Percentiles rank a stretch among this genome's conserved stretches.
phyloP scores from a whole-genome alignment of 2,797 vertebrate species.

The Squalus acanthias region DNA sequence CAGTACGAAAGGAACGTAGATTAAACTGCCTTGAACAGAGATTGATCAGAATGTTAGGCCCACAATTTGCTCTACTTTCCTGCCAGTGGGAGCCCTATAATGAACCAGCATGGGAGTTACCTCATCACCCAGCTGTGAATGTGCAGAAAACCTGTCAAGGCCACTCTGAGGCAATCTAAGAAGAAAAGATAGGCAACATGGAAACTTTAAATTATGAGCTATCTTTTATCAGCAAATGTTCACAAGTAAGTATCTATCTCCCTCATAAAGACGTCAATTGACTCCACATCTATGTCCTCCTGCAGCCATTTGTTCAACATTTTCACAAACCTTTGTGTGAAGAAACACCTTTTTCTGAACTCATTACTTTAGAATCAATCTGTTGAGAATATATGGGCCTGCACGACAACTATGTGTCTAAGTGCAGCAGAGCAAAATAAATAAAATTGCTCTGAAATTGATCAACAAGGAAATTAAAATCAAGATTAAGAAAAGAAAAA shows the following conservation, averaged over 20 bases:
- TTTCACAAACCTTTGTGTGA: no score
- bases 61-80: background rate
- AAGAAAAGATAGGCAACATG: background rate
- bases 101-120: background rate
- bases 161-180: background rate
- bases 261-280: no score
- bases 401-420: no score
- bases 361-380: no score
- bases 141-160: background rate
- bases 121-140: background rate
- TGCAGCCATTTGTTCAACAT: no score
- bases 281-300: no score
- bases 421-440: no score
- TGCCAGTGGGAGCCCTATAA: background rate
- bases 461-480: no score
- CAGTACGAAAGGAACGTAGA: background rate
- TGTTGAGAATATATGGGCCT: no score
- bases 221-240: background rate
- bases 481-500: no score
- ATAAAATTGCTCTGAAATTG: no score
- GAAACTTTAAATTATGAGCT: background rate
- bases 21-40: background rate
- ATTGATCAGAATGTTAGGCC: background rate
- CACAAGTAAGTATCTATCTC: background rate
- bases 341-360: no score